Percentiles rank a stretch among this genome's conserved stretches.
Conservation (phyloP, 2,888 invertebrate genomes). For the Loripinus fragilis region DNA sequence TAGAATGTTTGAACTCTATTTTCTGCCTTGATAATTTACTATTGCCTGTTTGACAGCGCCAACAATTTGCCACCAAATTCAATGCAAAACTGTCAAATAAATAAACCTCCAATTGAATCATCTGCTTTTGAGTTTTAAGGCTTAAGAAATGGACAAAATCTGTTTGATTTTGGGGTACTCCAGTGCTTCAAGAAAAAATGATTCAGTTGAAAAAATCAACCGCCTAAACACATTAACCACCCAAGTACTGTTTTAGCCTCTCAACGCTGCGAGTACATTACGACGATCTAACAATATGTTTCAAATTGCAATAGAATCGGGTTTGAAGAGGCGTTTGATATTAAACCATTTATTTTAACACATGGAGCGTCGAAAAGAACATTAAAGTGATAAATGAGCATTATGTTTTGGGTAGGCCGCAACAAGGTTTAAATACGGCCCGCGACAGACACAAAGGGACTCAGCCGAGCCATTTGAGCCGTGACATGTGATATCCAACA, state of each 20-base stretch:
- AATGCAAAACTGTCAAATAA: slow-evolving; percentile 12
- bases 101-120: slow-evolving; percentile 15
- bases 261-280: slow-evolving; percentile 49
- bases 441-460: no score
- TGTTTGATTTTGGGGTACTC: slow-evolving; percentile 15
- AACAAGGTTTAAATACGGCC: slow-evolving; percentile 20
- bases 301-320: slow-evolving; percentile 57
- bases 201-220: slow-evolving; percentile 18
- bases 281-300: slow-evolving; percentile 57
- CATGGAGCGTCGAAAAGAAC: slow-evolving; percentile 39
- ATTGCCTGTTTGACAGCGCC: neutral
- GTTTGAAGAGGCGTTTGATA: slow-evolving; percentile 42
- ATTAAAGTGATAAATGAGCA: slow-evolving; percentile 63
- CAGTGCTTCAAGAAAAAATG: neutral
- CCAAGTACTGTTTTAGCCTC: slow-evolving; percentile 40
- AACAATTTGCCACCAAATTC: slow-evolving; percentile 1
- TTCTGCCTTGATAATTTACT: slow-evolving; percentile 15
- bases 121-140: neutral
- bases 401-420: slow-evolving; percentile 27
- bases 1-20: slow-evolving; percentile 16
- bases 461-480: no score
- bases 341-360: slow-evolving; percentile 52
- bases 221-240: slow-evolving; percentile 59
- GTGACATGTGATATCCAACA: no score
- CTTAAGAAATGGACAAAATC: slow-evolving; percentile 10